Percentiles rank a stretch among this genome's conserved stretches.
These are phyloP conservation scores for Probosciger aterrimus DNA, from an alignment of 2,113 vertebrate genomes.

Conservation along the genomic window DNA sequence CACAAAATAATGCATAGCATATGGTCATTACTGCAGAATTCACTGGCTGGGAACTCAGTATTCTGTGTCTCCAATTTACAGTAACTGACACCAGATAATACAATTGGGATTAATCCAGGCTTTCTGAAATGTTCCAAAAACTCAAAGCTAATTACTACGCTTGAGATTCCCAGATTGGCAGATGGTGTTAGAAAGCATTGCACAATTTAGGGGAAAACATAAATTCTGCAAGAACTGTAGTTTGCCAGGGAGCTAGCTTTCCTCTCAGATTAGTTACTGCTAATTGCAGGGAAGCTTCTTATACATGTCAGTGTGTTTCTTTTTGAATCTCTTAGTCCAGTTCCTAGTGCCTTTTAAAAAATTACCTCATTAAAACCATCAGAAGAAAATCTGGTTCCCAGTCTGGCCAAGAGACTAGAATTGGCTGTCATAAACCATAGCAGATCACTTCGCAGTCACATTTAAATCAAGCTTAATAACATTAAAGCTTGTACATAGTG, in stretches of 20 bases:
- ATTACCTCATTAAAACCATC: not conserved
- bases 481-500: not conserved
- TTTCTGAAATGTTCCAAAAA: slow-evolving; percentile 27
- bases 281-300: not conserved
- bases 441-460: slow-evolving; percentile 2
- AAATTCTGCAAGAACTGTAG: not conserved
- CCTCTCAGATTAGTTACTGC: not conserved
- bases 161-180: slow-evolving; percentile 18
- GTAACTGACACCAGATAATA: slow-evolving; percentile 52
- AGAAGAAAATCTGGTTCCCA: not conserved
- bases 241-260: not conserved
- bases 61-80: not conserved
- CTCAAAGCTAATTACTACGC: slow-evolving; percentile 12
- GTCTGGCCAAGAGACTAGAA: not conserved
- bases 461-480: slow-evolving; percentile 20
- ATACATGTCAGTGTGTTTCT: not conserved
- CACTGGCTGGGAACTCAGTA: not conserved
- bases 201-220: slow-evolving; percentile 3
- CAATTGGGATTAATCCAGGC: slow-evolving; percentile 42
- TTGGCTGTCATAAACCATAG: not conserved
- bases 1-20: not conserved
- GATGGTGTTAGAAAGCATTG: slow-evolving; percentile 19
- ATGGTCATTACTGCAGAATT: not conserved
- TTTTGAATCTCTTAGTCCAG: not conserved
- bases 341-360: not conserved